A percentile compares a stretch with the other conserved stretches of the same genome.
Conservation (phyloP, 2,888 invertebrate species). For the Glyphotaelius pellucidus region DNA sequence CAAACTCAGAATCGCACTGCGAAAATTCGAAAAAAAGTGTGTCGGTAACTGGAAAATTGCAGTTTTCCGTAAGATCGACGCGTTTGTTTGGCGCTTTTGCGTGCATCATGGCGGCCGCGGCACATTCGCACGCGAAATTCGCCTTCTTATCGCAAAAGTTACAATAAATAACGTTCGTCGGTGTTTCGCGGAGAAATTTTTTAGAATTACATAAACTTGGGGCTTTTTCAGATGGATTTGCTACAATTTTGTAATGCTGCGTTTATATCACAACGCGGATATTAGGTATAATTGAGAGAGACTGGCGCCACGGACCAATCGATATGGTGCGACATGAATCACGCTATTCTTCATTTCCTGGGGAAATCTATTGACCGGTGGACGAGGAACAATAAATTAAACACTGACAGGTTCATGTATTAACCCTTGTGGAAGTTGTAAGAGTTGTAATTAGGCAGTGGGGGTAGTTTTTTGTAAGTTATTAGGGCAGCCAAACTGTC, state of each 20-base stretch:
- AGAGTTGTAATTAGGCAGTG: conserved; percentile 25
- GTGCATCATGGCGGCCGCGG: conserved; percentile 15
- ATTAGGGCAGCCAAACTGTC: conserved; percentile 62
- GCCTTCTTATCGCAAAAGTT: background rate
- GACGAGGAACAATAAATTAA: background rate
- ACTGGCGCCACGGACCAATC: conserved; percentile 39
- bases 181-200: background rate
- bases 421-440: background rate
- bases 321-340: conserved; percentile 39
- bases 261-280: conserved; percentile 30
- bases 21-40: conserved; percentile 18
- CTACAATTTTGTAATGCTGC: background rate
- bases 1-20: background rate
- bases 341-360: conserved; percentile 5
- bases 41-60: conserved; percentile 29
- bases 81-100: conserved; percentile 33
- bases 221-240: background rate
- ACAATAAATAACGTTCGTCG: background rate
- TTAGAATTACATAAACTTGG: background rate
- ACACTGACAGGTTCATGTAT: background rate
- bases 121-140: conserved; percentile 24
- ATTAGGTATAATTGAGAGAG: conserved; percentile 7
- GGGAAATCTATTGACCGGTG: background rate
- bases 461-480: conserved; percentile 18
- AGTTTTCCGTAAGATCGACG: background rate